Percentiles rank a stretch among this genome's conserved stretches.
Conservation (phyloP, 2,888 invertebrate species). For the Drosophila pseudotakahashii region DNA sequence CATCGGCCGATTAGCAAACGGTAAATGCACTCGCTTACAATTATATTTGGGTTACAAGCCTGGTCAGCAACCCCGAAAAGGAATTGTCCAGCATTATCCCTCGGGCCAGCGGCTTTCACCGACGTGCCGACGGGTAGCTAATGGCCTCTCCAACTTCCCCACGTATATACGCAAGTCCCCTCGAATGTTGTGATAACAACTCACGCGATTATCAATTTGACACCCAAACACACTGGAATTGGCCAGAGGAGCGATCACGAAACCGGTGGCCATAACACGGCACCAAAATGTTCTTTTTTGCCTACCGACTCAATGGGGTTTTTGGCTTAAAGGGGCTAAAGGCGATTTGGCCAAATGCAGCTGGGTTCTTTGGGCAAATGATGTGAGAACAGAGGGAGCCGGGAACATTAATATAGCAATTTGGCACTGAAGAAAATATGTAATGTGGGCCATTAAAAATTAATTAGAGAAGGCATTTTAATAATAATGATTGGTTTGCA, state of each 20-base stretch:
- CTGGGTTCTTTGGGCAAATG: slow-evolving; percentile 10
- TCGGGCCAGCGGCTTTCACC: slow-evolving; percentile 43
- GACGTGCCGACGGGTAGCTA: slow-evolving; percentile 74
- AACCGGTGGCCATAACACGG: slow-evolving; percentile 35
- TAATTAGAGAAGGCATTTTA: no score
- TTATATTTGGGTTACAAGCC: slow-evolving; percentile 71
- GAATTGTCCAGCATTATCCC: slow-evolving; percentile 34
- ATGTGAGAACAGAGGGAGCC: neutral
- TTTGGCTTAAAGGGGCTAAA: neutral
- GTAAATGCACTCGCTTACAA: slow-evolving; percentile 64
- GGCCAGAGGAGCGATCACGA: slow-evolving; percentile 38
- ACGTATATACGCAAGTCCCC: no score
- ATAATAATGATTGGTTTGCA: no score
- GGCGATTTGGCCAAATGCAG: slow-evolving; percentile 34
- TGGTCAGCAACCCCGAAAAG: slow-evolving; percentile 54
- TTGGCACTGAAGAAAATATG: slow-evolving; percentile 47
- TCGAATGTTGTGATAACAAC: slow-evolving; percentile 75
- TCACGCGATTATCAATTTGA: slow-evolving; percentile 81
- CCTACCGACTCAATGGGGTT: neutral
- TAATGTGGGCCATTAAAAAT: neutral
- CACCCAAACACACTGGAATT: slow-evolving; percentile 67
- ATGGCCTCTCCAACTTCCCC: slow-evolving; percentile 63
- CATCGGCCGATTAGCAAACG: slow-evolving; percentile 72
- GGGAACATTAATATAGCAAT: slow-evolving; percentile 59
- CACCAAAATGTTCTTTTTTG: slow-evolving; percentile 31